Percentiles rank a stretch among this genome's conserved stretches.
Evolutionary conservation across 2,113 vertebrate species (phyloP).

Genomic region (Sinocyclocheilus maitianheensis): DNA sequence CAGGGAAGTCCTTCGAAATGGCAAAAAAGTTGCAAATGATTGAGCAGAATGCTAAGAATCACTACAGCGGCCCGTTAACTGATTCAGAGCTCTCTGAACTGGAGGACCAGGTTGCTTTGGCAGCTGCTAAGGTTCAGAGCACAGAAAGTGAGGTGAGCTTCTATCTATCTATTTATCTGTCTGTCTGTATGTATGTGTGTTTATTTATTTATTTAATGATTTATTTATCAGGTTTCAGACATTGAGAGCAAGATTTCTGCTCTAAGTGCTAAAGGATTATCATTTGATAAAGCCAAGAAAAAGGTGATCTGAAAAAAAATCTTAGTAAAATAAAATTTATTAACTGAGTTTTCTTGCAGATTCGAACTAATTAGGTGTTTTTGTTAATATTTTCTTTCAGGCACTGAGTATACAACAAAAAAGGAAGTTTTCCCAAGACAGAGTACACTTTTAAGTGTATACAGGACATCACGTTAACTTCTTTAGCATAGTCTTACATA

Average conservation of each 20-base stretch:
- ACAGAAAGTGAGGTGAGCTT: conserved; percentile 78
- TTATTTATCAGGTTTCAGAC: conserved; percentile 82
- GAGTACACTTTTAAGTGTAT: conserved; percentile 32
- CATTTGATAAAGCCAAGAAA: conserved; percentile 75
- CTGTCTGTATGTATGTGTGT: background rate
- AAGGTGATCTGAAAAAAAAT: conserved; percentile 65
- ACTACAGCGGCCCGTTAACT: conserved; percentile 63
- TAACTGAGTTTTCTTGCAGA: background rate
- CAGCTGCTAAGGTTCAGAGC: conserved; percentile 79
- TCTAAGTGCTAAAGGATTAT: conserved; percentile 77
- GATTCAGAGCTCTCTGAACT: conserved; percentile 87
- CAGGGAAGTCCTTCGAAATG: conserved; percentile 70
- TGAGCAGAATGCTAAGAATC: conserved; percentile 68
- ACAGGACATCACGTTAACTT: conserved; percentile 16
- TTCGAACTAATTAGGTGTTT: background rate
- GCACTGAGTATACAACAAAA: conserved; percentile 64
- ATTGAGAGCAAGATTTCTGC: conserved; percentile 88
- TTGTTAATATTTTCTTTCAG: conserved; percentile 55
- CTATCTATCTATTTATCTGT: background rate
- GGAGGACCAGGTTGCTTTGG: conserved; percentile 84
- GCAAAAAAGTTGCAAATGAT: conserved; percentile 67
- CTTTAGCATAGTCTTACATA: background rate
- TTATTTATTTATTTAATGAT: background rate
- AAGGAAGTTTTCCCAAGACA: conserved; percentile 65
- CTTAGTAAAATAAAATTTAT: background rate